Evolutionary conservation across 1,140 invertebrate genomes (phyloP), one percentile per base, ranked within the genome.

Genomic region (Aphaenogaster ashmeadi): DNA sequence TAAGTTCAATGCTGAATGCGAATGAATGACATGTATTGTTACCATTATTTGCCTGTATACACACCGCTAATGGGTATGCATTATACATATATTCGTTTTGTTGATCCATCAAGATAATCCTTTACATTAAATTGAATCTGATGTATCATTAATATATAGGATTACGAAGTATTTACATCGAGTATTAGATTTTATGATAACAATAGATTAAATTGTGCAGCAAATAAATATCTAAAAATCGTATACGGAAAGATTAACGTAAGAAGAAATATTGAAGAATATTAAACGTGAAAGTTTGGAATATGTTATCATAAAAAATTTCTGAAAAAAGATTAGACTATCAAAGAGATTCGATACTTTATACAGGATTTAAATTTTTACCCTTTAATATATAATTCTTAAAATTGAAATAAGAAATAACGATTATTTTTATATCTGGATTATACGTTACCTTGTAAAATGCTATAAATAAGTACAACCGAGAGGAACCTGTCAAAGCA

Each of bases 401-500:
- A 13, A 41, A 38, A n/a, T 36, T 18, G 6, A 52, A 21, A 47
- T 47, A 64, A 18, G 11, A 62, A 78, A 64, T 15, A 44, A 64
- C 6, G 44, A 38, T 38, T 21, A 60, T 41, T 66, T 41, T 66
- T 79, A 66, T 38, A 60, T 79, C 18, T 52, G 27, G 9, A 47
- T 52, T 36, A 13, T 21, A 38, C 6, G 4, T 50, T 50, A 7
- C 41, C 41, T 21, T 5, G 7, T 18, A 8, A 50, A 58, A 60
- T 33, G 33, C 18, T 84, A 84, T 84, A 84, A 74, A 84, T 74
- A 84, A 60, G 2, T 18, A 60, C 15, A 44, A 15, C 27, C 36
- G n/a, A 33, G 38, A 71, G 5, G 4, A 36, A 15, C 7, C 27
- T 60, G 38, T 84, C 47, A 36, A 41, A 54, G 15, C 41, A 13